Evolutionary conservation across 2,888 invertebrate species (phyloP), one percentile per base, ranked within the genome.

Genomic region (Ectropis crepuscularia): DNA sequence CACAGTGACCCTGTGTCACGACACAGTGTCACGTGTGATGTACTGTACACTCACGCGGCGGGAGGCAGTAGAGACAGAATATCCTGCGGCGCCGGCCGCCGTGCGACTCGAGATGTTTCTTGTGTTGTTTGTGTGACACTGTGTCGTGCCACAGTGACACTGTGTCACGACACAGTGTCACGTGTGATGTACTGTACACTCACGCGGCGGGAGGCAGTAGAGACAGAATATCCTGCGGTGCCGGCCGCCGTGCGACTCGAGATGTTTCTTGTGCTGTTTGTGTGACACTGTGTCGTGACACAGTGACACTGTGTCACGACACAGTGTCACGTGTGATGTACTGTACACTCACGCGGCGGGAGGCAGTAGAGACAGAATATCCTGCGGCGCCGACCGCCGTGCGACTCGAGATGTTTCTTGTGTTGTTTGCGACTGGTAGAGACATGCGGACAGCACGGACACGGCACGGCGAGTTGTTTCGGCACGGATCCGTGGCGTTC

Each of bases 401-500:
- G 92, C 0, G 78, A 57, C 60, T 87, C 86, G 1, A 92, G 75
- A 6, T 92, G 92, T 8, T 87, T 87, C 81, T 90, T 90, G 73
- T 90, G 91, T 0, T 86, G 88, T 67, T 90, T 90, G 49, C 88
- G 71, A 0, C 89, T 74, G 0, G 85, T 76, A 11, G 90, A 89
- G n/a, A 92, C 89, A 79, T 90, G 90, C 0, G 90, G 89, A 65
- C 92, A 92, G 76, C 92, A 92, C 0, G 92, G 92, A 43, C 92
- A 92, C 0, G 91, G 85, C 5, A 88, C 74, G 2, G 88, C 86
- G 8, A 89, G 76, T 59, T 81, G 79, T 0, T 69, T 63, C 0
- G 92, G 91, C 46, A 82, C 81, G 11, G 73, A 47, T 65, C 92
- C 92, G 80, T 92, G 92, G 0, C 90, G 75, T 64, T 86, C 87